Base-by-base conservation (phyloP, 2,888 invertebrate genomes). In the Phymatocera aterrima region DNA sequence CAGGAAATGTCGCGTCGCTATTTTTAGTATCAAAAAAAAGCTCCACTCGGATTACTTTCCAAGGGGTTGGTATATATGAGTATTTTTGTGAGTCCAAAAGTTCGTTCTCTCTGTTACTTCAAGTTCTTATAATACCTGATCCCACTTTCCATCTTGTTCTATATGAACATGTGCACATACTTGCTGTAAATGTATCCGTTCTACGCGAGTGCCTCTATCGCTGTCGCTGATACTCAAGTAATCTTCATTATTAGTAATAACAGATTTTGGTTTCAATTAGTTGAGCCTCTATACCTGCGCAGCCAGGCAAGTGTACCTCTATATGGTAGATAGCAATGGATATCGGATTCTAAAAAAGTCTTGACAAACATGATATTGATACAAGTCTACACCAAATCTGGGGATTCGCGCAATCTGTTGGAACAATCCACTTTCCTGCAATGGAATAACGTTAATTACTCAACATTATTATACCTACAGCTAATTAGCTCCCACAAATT, bases 1-100 rank as follows among this genome's bases (percentile, higher is more conserved):
- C 15, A 28, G 57, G 28, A 15, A 57, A 57, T 28, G 57, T 21
- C 15, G 28, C 15, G 28, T 64, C 61, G 61, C 37, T 34, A 64
- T 37, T 64, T 64, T 64, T 64, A 18, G 61, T 64, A 64, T 64
- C 37, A 37, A 21, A 64, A 37, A 64, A 18, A 64, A 64, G 5
- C 37, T 21, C 1, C 37, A 15, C 18, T 57, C 18, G 15, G 28
- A 57, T 57, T 28, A 15, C 10, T 10, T 28, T 18, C 12, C 15
- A 28, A 3, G 3, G 21, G n/a, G n/a, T n/a, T n/a, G n/a, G n/a
- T n/a, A n/a, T n/a, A n/a, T n/a, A n/a, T n/a, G n/a, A n/a, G n/a
- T n/a, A n/a, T n/a, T n/a, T n/a, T n/a, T n/a, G n/a, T n/a, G n/a
- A n/a, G n/a, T n/a, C n/a, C n/a, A n/a, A n/a, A n/a, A n/a, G n/a